A percentile compares a stretch with the other conserved stretches of the same genome.
phyloP scores from a whole-genome alignment of 2,113 vertebrate genomes.

The Pluvianellus socialis region DNA sequence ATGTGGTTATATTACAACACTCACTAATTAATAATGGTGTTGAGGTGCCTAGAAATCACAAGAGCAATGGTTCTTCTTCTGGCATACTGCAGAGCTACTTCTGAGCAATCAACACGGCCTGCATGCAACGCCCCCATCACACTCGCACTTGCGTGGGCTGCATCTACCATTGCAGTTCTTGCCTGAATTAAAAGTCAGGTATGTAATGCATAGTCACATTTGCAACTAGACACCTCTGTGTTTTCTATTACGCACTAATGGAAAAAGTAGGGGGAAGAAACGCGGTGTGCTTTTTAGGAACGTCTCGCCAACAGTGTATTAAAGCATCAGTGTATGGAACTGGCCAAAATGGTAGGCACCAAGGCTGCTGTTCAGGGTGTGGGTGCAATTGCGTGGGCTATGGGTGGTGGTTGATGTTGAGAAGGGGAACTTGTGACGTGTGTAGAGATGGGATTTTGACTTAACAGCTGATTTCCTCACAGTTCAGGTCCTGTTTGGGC shows the following conservation, averaged over 20 bases:
- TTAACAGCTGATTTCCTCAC: background rate
- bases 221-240: background rate
- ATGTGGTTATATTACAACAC: background rate
- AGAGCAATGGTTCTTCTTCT: background rate
- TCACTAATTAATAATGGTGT: background rate
- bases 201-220: background rate
- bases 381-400: background rate
- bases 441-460: background rate
- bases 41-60: background rate
- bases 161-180: background rate
- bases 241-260: background rate
- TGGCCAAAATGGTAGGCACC: background rate
- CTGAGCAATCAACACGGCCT: background rate
- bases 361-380: background rate
- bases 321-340: background rate
- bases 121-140: background rate
- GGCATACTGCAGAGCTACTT: background rate
- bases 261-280: background rate
- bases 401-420: background rate
- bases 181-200: background rate
- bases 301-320: background rate
- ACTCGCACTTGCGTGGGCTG: rapidly evolving
- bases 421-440: background rate
- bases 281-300: background rate
- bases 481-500: background rate